These are phyloP conservation scores for Lycaena phlaeas DNA, from an alignment of 2,888 invertebrate genomes.

Conservation along the genomic window DNA sequence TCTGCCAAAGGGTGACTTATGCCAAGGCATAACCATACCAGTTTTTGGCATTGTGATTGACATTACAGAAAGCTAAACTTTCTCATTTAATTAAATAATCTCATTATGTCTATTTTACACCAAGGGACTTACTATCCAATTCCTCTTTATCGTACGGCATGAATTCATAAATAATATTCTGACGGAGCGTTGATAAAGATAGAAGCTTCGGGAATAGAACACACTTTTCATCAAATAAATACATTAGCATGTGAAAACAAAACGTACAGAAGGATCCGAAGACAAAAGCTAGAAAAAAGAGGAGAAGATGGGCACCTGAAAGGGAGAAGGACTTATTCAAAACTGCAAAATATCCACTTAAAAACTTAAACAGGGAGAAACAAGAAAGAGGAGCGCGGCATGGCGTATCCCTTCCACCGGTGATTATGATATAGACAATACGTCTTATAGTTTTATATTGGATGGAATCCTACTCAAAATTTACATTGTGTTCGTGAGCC, in stretches of 20 bases:
- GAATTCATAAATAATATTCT: constrained; percentile 46
- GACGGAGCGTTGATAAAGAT: constrained; percentile 33
- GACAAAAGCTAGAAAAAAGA: constrained; percentile 58
- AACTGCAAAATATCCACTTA: neutral
- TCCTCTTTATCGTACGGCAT: constrained; percentile 33
- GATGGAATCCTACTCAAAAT: no score
- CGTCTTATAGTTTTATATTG: no score
- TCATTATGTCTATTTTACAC: no score
- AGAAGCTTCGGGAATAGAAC: constrained; percentile 55
- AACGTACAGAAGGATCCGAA: constrained; percentile 64
- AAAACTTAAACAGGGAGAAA: no score
- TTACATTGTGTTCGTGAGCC: neutral
- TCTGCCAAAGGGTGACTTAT: no score
- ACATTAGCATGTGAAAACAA: constrained; percentile 62
- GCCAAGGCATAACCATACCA: no score
- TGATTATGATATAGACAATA: no score
- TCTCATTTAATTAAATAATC: no score
- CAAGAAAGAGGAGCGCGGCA: no score
- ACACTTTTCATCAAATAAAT: constrained; percentile 59
- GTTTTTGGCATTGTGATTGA: no score
- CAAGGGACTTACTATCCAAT: constrained; percentile 31
- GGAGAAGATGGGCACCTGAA: constrained; percentile 50
- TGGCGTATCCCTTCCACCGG: no score
- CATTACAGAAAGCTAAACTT: no score
- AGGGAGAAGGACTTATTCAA: constrained; percentile 1